Conservation (phyloP, 2,888 invertebrate genomes). For the Drosophila aldrichi region DNA sequence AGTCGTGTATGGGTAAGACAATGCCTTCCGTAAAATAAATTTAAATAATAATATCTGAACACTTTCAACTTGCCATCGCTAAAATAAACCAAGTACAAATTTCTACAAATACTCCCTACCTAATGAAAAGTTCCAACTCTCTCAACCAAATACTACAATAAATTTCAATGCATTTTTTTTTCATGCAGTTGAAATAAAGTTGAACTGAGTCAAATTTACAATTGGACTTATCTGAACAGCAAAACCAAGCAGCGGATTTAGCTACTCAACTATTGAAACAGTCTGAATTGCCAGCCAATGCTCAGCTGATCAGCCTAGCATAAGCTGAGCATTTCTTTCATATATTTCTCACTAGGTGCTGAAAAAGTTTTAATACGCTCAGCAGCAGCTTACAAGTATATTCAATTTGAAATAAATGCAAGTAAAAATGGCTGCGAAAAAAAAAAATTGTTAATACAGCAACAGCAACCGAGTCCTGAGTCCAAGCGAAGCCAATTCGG, state of each 20-base stretch:
- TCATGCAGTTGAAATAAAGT: constrained; percentile 3
- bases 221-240: constrained; percentile 2
- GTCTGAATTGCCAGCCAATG: constrained; percentile 11
- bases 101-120: not conserved
- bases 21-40: too few species aligned
- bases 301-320: constrained; percentile 21
- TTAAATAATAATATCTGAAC: not conserved
- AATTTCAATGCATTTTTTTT: not conserved
- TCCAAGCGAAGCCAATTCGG: constrained; percentile 48
- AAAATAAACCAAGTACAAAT: not conserved
- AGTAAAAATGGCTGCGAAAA: constrained; percentile 11
- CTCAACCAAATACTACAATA: too few species aligned
- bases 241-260: not conserved
- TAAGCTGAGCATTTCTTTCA: constrained; percentile 6
- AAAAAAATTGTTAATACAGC: constrained; percentile 42
- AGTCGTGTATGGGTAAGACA: too few species aligned
- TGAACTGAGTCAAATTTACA: constrained; percentile 2
- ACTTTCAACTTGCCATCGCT: not conserved
- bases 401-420: constrained; percentile 59
- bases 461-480: constrained; percentile 9
- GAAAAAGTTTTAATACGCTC: constrained; percentile 46
- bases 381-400: constrained; percentile 54
- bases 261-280: constrained; percentile 2
- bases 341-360: constrained; percentile 5
- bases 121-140: not conserved